Conservation (phyloP, 2,888 invertebrate genomes). For the Drosophila fungiperda region DNA sequence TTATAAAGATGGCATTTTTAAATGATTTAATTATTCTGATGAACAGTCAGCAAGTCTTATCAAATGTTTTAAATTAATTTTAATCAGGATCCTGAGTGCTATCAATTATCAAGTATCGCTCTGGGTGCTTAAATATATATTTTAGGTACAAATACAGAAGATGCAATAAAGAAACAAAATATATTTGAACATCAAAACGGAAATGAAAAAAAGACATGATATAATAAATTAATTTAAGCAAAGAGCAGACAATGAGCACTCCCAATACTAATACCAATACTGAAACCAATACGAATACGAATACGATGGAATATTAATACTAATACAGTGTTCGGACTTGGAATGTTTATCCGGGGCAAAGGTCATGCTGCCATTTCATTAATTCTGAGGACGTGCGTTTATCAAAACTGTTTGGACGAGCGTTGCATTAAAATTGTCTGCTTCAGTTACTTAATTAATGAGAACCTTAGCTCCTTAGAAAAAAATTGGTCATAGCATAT, state of each 20-base stretch:
- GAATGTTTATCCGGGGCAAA: constrained; percentile 8
- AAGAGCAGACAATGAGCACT: constrained; percentile 21
- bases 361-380: constrained; percentile 59
- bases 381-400: constrained; percentile 62
- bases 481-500: background rate
- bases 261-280: constrained; percentile 9
- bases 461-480: constrained; percentile 17
- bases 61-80: background rate
- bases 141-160: constrained; percentile 16
- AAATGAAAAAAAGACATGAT: constrained; percentile 32
- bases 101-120: constrained; percentile 7
- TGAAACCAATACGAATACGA: background rate
- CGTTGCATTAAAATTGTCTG: constrained; percentile 59
- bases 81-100: background rate
- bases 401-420: constrained; percentile 58
- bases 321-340: constrained; percentile 4
- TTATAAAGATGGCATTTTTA: background rate
- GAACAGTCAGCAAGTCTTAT: background rate
- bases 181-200: background rate
- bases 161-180: constrained; percentile 24
- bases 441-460: constrained; percentile 67
- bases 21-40: background rate
- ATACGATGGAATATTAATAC: background rate
- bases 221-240: constrained; percentile 66
- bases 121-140: background rate